Conservation (phyloP, 2,888 invertebrate species). For the Mimumesa dahlbomi region DNA sequence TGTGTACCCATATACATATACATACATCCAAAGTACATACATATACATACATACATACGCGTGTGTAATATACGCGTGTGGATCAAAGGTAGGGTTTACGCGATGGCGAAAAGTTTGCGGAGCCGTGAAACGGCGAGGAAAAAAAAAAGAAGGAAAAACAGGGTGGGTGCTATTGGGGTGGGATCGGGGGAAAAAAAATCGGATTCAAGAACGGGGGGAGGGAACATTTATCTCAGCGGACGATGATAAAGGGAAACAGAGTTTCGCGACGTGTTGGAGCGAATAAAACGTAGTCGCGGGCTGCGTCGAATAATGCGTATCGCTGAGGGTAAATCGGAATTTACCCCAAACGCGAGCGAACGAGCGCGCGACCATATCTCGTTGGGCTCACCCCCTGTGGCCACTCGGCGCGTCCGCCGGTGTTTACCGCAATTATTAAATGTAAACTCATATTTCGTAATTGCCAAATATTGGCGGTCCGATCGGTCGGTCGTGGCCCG, state of each 20-base stretch:
- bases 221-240: constrained; percentile 51
- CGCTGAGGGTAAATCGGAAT: constrained; percentile 64
- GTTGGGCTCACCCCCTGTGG: constrained; percentile 64
- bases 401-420: constrained; percentile 73
- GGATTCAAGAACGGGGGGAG: constrained; percentile 14
- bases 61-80: no score
- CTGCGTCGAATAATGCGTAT: constrained; percentile 56
- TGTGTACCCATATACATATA: no score
- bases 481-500: constrained; percentile 65
- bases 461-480: constrained; percentile 79
- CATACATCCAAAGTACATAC: no score
- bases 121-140: background rate
- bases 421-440: constrained; percentile 80
- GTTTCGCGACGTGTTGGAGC: constrained; percentile 54
- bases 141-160: constrained; percentile 9
- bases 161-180: background rate
- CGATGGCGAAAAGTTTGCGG: constrained; percentile 36
- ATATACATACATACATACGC: no score
- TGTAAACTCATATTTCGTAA: constrained; percentile 80
- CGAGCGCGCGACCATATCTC: constrained; percentile 62
- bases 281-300: constrained; percentile 53
- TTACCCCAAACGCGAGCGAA: constrained; percentile 57
- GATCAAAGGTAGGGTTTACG: no score
- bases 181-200: constrained; percentile 34
- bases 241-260: constrained; percentile 48